Evolutionary conservation across 2,113 vertebrate species (phyloP).

Genomic region (Piaya cayana): DNA sequence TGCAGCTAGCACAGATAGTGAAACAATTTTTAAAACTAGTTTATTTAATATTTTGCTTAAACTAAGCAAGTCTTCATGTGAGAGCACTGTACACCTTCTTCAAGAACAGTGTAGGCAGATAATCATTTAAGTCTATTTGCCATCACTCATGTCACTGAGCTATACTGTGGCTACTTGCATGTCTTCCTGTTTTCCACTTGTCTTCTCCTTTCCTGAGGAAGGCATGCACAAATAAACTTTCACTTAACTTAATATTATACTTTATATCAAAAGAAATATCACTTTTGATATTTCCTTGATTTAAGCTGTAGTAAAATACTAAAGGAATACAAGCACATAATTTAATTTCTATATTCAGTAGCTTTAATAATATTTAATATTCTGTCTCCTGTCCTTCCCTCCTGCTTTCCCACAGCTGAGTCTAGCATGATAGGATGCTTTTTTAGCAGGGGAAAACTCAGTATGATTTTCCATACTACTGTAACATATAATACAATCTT

Average conservation of each 20-base stretch:
- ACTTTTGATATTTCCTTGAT: conserved; percentile 23
- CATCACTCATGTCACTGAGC: background rate
- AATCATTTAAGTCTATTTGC: background rate
- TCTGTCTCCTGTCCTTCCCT: background rate
- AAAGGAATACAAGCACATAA: background rate
- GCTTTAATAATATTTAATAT: background rate
- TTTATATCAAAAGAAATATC: background rate
- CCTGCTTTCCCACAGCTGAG: background rate
- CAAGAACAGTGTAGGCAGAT: background rate
- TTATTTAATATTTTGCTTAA: background rate
- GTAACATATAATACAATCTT: background rate
- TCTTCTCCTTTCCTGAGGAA: background rate
- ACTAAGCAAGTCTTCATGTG: background rate
- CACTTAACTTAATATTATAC: background rate
- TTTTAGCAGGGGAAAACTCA: background rate
- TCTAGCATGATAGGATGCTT: background rate
- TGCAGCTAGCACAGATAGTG: background rate
- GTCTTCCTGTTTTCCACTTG: background rate
- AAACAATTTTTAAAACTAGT: background rate
- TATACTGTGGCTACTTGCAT: background rate
- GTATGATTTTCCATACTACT: background rate
- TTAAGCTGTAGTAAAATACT: conserved; percentile 26
- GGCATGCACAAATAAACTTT: background rate
- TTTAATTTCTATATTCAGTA: background rate
- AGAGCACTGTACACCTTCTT: background rate